Base-by-base conservation (phyloP, 2,797 vertebrate species). In the Intellagama lesueurii region DNA sequence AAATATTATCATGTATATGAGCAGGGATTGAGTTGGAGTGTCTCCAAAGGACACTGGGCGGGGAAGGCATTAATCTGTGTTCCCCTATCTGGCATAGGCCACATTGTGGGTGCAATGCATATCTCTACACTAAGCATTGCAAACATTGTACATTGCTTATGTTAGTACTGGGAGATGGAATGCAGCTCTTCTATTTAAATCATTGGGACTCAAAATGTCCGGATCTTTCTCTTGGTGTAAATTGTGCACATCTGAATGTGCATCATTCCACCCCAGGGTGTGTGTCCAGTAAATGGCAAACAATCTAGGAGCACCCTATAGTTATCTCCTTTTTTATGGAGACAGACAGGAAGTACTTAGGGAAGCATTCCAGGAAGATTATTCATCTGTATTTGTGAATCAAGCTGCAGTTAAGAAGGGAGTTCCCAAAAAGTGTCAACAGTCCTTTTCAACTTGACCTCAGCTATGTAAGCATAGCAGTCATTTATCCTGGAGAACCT, bases 281-380 rank as follows among this genome's bases (percentile, higher is more conserved):
- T 93, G 86, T 95, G 91, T 91, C 91, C 83, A 66, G 72, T 35
- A 4, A 91, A 90, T 83, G 93, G 88, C 87, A 94, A 95, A 91
- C 83, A 93, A 90, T 93, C 92, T 92, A 93, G 95, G 93, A 96
- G 94, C 90, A 94, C 91, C 88, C 92, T 91, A 0, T 5, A 92
- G 81, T 64, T 89, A 88, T 93, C 88, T 91, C 89, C 40, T 90
- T 88, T 90, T 56, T 69, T 73, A 89, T 91, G 85, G 81, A 92
- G 95, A 96, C 95, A 95, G 96, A 94, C 96, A 95, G 96, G 96
- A 97, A 97, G 93, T 93, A 91, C 81, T 96, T 94, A 93, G 92
- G 93, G 94, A 97, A 97, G 96, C 95, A 93, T 97, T 96, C 95
- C 94, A 95, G 93, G 95, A 94, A 95, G 94, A 82, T 89, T 86